Evolutionary conservation across 2,113 vertebrate species (phyloP).

Genomic region (Nibea albiflora): DNA sequence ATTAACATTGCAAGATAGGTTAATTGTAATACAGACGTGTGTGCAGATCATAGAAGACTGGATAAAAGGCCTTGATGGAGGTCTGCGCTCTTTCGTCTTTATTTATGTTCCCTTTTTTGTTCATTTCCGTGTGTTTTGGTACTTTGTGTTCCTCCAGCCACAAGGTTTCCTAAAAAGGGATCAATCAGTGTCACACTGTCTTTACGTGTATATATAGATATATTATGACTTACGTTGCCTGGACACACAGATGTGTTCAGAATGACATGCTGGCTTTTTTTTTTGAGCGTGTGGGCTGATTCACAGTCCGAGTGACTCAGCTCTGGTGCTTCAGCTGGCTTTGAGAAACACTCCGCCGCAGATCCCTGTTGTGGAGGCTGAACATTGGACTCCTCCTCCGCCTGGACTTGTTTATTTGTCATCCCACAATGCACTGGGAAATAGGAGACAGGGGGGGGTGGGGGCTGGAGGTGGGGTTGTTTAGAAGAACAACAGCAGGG

Average conservation of each 20-base stretch:
- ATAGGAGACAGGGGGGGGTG: conserved; percentile 14
- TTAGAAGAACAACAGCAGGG: conserved; percentile 72
- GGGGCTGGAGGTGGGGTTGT: conserved; percentile 18
- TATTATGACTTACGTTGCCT: conserved; percentile 2
- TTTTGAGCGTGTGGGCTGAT: conserved; percentile 17
- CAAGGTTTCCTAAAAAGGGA: background rate
- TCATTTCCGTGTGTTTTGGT: background rate
- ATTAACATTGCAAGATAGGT: too few relatives aligned
- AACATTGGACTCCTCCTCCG: conserved; percentile 70
- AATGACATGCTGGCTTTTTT: conserved; percentile 32
- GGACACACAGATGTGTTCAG: conserved; percentile 49
- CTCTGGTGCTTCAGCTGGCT: conserved; percentile 59
- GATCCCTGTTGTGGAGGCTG: conserved; percentile 63
- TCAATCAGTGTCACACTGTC: background rate
- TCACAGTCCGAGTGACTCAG: conserved; percentile 68
- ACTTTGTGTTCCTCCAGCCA: background rate
- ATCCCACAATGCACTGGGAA: conserved; percentile 77
- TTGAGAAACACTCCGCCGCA: conserved; percentile 56
- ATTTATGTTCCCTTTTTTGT: background rate
- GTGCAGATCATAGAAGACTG: too few relatives aligned
- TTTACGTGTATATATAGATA: background rate
- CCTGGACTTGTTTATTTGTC: conserved; percentile 72
- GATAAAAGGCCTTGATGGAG: too few relatives aligned
- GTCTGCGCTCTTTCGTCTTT: background rate
- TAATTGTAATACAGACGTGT: too few relatives aligned